Conservation (phyloP, 53 echinoderm and acorn worm genomes). For the Patiria pectinifera region DNA sequence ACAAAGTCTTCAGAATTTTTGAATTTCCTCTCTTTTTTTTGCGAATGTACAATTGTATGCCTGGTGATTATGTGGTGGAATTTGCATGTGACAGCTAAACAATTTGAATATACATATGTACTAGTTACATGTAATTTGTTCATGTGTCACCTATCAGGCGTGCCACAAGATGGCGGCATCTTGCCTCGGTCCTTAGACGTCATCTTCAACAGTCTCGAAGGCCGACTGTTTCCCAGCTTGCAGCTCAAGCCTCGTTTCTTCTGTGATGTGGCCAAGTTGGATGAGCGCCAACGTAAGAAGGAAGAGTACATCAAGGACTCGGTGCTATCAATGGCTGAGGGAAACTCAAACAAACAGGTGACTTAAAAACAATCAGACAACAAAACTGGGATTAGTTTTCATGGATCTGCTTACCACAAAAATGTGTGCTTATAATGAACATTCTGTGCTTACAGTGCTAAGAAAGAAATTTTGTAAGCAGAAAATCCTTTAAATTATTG, state of each 20-base stretch:
- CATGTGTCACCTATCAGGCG: constrained; percentile 51
- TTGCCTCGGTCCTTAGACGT: constrained; percentile 79
- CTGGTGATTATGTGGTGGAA: too few relatives aligned
- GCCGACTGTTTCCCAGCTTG: constrained; percentile 71
- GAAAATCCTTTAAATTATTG: too few relatives aligned
- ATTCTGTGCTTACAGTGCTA: too few relatives aligned
- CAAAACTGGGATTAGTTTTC: neutral
- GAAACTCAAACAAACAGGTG: constrained; percentile 24
- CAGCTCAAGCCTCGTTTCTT: constrained; percentile 85
- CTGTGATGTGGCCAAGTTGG: constrained; percentile 87
- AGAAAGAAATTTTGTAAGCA: too few relatives aligned
- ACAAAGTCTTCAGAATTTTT: too few relatives aligned
- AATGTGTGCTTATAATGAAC: too few relatives aligned
- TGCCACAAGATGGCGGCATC: constrained; percentile 93
- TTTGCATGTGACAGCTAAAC: too few relatives aligned
- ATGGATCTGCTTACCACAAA: neutral
- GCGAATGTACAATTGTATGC: too few relatives aligned
- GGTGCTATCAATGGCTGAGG: constrained; percentile 70
- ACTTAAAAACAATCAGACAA: neutral
- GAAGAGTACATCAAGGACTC: constrained; percentile 75
- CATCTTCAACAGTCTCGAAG: constrained; percentile 93
- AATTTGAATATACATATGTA: too few relatives aligned
- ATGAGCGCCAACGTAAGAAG: constrained; percentile 68
- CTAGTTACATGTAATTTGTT: neutral
- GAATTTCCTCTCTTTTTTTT: too few relatives aligned